Evolutionary conservation across 2,113 vertebrate species (phyloP).

Genomic region (Oryzias javanicus): DNA sequence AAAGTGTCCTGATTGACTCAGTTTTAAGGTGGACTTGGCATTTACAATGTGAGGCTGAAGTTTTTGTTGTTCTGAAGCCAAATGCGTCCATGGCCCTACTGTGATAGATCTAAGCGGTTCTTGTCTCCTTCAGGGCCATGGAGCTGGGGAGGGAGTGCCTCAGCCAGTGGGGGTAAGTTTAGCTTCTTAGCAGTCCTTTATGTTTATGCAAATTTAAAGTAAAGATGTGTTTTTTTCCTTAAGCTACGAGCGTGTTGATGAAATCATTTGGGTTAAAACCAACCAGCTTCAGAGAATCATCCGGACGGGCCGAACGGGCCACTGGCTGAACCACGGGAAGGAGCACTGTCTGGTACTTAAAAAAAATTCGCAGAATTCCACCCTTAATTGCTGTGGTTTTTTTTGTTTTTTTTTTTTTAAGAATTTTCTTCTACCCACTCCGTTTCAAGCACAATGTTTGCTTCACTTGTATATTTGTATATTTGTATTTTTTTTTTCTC

Average conservation of each 20-base stretch:
- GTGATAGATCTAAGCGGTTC: background rate
- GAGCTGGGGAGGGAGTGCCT: constrained; percentile 91
- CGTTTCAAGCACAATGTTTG: too few relatives aligned
- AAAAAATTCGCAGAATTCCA: background rate
- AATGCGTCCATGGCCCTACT: background rate
- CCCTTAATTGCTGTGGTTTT: too few relatives aligned
- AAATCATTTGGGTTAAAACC: constrained; percentile 96
- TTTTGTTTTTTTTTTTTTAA: background rate
- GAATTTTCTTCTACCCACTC: too few relatives aligned
- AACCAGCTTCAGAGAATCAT: constrained; percentile 94
- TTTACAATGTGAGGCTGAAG: too few relatives aligned
- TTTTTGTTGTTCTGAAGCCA: too few relatives aligned
- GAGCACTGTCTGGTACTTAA: constrained; percentile 87
- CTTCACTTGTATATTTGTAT: too few relatives aligned
- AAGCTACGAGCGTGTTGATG: constrained; percentile 89
- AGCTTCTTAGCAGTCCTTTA: background rate
- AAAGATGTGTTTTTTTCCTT: background rate
- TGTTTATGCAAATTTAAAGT: background rate
- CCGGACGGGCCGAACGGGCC: constrained; percentile 87
- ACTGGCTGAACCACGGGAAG: constrained; percentile 93
- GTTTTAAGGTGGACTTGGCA: too few relatives aligned
- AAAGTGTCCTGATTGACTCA: too few relatives aligned
- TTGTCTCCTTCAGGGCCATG: constrained; percentile 81
- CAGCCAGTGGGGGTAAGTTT: constrained; percentile 88
- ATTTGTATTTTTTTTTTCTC: too few relatives aligned